Evolutionary conservation across 92 coral and sea anemone genomes (phyloP), one percentile per base, ranked within the genome.

Genomic region (Porites divaricata): DNA sequence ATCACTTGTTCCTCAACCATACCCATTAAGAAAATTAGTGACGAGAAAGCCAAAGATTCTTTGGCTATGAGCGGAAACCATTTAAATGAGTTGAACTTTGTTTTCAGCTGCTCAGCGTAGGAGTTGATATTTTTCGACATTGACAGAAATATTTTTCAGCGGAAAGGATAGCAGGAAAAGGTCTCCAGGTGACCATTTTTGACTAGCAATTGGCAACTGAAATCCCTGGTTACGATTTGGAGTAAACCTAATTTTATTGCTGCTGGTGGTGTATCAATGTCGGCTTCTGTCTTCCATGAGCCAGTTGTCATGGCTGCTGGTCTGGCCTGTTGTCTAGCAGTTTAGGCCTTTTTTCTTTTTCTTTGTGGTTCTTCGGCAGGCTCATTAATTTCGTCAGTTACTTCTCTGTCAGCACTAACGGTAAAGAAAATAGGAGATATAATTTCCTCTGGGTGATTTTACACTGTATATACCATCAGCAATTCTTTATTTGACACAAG

Each of bases 161-260:
- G 89, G 79, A 68, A 69, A 78, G 61, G 78, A 86, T 54, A 78
- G 80, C 67, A 77, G 59, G 75, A 78, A 78, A 56, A 86, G 72
- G 35, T 86, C 89, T 86, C 72, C 83, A 25, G 85, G 74, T 22
- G 83, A 70, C 89, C 89, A 86, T 63, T 74, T 73, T 78, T 86
- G 85, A 59, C 70, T 57, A 28, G 61, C 79, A 61, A 35, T n/a
- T 56, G 89, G 89, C 24, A 86, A 79, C 85, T 86, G 85, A 61
- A 86, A 79, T 17, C 85, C 89, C 49, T 78, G 78, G 22, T 78
- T 82, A 58, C 85, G 83, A 62, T 69, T 77, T 54, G 84, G 84
- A 24, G 82, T 68, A 57, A 85, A n/a, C n/a, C n/a, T n/a, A n/a
- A 85, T 41, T 78, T 22, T 71, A 75, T 41, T 63, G 70, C 79